A percentile compares a stretch with the other conserved stretches of the same genome.
These are phyloP conservation scores for Lateolabrax maculatus DNA, from an alignment of 2,797 vertebrate species.

Conservation along the genomic window DNA sequence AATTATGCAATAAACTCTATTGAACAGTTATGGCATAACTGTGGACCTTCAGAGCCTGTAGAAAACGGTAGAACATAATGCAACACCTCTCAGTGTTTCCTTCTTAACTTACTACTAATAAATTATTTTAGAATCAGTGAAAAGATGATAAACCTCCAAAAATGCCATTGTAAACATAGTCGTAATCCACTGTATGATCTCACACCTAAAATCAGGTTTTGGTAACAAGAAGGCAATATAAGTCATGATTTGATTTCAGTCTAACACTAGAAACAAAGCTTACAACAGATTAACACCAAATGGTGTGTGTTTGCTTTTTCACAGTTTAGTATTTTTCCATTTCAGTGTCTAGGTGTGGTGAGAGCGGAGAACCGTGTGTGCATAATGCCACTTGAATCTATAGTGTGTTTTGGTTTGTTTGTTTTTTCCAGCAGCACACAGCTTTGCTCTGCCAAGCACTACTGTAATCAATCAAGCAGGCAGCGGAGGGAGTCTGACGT, in stretches of 20 bases:
- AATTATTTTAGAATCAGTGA: neutral
- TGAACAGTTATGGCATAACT: slow-evolving; percentile 5
- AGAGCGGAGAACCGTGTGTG: neutral
- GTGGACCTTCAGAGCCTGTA: neutral
- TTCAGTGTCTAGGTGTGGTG: slow-evolving; percentile 12
- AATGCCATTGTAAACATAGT: neutral
- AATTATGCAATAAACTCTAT: slow-evolving; percentile 48
- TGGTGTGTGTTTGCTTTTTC: neutral
- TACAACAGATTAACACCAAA: neutral
- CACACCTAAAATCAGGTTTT: neutral
- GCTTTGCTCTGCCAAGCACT: slow-evolving; percentile 53
- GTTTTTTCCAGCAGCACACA: slow-evolving; percentile 43
- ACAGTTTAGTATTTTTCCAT: neutral
- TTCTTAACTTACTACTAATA: neutral
- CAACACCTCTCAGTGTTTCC: neutral
- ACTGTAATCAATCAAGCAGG: slow-evolving; percentile 79
- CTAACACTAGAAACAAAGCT: neutral
- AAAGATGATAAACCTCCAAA: neutral
- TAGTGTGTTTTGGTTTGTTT: slow-evolving; percentile 54
- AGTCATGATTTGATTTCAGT: neutral
- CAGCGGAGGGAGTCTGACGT: slow-evolving; percentile 70
- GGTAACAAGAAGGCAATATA: neutral
- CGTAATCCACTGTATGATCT: neutral
- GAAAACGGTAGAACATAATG: neutral
- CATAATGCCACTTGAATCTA: slow-evolving; percentile 33